Evolutionary conservation across 1,140 invertebrate species (phyloP).

Genomic region (Cardiocondyla obscurior): DNA sequence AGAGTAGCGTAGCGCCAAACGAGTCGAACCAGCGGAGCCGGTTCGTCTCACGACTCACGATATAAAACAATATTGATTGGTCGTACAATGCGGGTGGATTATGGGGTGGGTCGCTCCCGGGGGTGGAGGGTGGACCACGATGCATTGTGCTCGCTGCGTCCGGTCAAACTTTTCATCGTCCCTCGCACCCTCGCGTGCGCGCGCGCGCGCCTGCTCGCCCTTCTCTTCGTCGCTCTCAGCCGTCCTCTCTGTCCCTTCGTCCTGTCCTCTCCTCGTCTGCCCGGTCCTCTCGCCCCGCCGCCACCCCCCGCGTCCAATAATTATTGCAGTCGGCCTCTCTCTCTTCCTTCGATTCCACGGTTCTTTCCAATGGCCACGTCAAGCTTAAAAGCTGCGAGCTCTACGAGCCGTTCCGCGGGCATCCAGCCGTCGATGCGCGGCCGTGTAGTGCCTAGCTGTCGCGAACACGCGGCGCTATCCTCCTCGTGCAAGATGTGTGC

Average conservation of each 20-base stretch:
- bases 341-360: conserved; percentile 65
- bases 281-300: conserved; percentile 56
- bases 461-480: conserved; percentile 47
- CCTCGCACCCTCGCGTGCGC: conserved; percentile 65
- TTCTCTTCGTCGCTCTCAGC: conserved; percentile 57
- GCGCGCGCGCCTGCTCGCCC: conserved; percentile 43
- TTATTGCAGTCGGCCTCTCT: conserved; percentile 77
- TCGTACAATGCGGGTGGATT: conserved; percentile 77
- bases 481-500: conserved; percentile 55
- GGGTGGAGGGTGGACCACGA: conserved; percentile 73
- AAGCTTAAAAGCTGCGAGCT: conserved; percentile 63
- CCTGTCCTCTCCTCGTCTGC: conserved; percentile 62
- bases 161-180: conserved; percentile 82
- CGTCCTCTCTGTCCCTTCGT: conserved; percentile 63
- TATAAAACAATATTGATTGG: conserved; percentile 82
- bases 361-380: conserved; percentile 66
- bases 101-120: conserved; percentile 73
- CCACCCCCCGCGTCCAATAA: conserved; percentile 73
- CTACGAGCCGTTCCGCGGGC: conserved; percentile 26
- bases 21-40: conserved; percentile 64
- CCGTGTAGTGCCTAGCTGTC: conserved; percentile 56
- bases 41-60: conserved; percentile 74
- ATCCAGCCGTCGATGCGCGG: conserved; percentile 56
- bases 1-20: conserved; percentile 65
- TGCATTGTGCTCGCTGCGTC: conserved; percentile 79